Base-by-base conservation (phyloP, 2,888 invertebrate genomes). In the Xylocampa areola region DNA sequence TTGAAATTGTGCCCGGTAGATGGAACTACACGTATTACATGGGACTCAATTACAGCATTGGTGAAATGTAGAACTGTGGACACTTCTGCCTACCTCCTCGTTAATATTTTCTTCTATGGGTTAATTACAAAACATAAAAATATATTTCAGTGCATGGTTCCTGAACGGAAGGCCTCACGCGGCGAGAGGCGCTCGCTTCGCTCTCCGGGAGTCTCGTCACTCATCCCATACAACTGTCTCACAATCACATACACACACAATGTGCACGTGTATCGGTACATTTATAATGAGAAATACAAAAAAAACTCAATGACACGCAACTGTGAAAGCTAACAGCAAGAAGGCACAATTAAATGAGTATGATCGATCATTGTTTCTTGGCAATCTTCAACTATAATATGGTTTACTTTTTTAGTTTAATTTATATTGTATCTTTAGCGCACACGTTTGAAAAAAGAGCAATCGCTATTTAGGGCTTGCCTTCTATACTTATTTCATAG, bases 91-190 rank as follows among this genome's bases (percentile, higher is more conserved):
- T n/a, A n/a, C 5, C 21, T 23, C 7, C 23, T 23, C 7, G 23
- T 2, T 23, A 6, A 37, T 58, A 2, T 43, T 37, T 19, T 14
- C 17, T 13, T 29, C n/a, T n/a, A n/a, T n/a, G n/a, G n/a, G 17
- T 41, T 19, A 11, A 58, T 33, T 23, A 2, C n/a, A n/a, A 16
- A 33, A 11, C 2, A 11, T 19, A 39, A 35, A 40, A 14, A 14
- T 35, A 43, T 39, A 45, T 49, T 21, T 40, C 35, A 4, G 30
- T 10, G n/a, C n/a, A 45, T 6, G 48, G 58, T 73, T 68, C 69
- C 66, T 67, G 41, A 62, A 33, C 71, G 77, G 76, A 78, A 78
- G 74, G 63, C 76, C 80, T 70, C 79, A 78, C 77, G 74, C 80
- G 49, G 67, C 54, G 72, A 17, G 74, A 78, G 49, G 67, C 54